Evolutionary conservation across 2,888 invertebrate genomes (phyloP).

Genomic region (Ecliptopera silaceata): DNA sequence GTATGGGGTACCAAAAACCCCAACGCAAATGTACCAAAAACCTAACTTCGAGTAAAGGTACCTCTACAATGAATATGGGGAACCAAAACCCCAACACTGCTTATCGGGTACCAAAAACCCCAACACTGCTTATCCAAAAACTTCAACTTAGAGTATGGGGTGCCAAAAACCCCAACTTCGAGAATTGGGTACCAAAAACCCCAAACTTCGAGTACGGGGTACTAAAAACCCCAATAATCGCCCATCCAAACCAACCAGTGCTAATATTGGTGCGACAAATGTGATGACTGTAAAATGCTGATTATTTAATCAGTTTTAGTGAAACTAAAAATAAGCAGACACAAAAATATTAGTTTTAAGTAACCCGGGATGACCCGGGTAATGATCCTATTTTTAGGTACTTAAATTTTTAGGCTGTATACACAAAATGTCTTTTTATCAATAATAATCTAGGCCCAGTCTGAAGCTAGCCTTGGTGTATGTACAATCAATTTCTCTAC

Average conservation of each 20-base stretch:
- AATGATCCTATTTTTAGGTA: constrained; percentile 13
- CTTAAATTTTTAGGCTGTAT: constrained; percentile 14
- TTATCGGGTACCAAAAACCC: background rate
- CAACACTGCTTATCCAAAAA: background rate
- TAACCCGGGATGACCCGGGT: constrained; percentile 7
- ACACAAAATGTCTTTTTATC: constrained; percentile 5
- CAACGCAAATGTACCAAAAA: background rate
- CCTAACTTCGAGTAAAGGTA: background rate
- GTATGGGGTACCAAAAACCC: background rate
- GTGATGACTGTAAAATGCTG: constrained; percentile 25
- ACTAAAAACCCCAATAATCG: background rate
- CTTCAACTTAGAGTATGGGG: background rate
- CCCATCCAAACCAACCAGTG: constrained; percentile 17
- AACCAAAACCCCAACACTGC: background rate
- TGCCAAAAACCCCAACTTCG: background rate
- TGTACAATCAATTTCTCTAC: constrained; percentile 16
- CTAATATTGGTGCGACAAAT: constrained; percentile 28
- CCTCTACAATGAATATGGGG: too few species aligned
- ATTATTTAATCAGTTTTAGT: constrained; percentile 35
- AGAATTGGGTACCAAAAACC: background rate
- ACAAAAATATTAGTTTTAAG: constrained; percentile 26
- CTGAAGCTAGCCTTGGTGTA: background rate
- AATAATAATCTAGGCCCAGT: background rate
- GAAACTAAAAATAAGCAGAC: constrained; percentile 35
- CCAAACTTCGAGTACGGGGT: background rate